phyloP scores from a whole-genome alignment of 2,797 vertebrate species.

The Paratrypauchen microcephalus region DNA sequence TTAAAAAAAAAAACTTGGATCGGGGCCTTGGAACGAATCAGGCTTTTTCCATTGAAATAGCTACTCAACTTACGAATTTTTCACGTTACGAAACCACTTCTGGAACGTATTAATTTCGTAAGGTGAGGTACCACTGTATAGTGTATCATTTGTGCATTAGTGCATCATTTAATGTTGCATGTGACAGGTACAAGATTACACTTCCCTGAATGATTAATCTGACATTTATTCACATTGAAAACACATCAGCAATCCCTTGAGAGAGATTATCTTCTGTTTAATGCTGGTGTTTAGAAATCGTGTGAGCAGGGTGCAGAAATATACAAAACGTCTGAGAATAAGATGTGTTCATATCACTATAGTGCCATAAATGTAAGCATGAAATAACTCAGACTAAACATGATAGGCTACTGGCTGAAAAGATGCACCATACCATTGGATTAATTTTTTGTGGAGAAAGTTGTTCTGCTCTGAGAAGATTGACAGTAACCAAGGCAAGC shows the following conservation, averaged over 20 bases:
- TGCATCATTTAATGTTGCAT: not conserved
- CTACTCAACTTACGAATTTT: no score
- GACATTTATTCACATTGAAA: not conserved
- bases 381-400: not conserved
- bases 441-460: conserved; percentile 17
- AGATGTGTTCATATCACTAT: not conserved
- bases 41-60: no score
- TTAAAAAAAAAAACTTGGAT: no score
- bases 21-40: no score
- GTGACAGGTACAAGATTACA: not conserved
- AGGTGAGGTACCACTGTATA: no score
- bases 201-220: not conserved
- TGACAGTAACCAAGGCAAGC: conserved; percentile 28
- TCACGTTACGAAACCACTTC: no score
- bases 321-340: not conserved
- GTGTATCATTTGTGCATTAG: no score
- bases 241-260: not conserved
- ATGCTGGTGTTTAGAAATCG: not conserved
- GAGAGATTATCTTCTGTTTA: not conserved
- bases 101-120: no score
- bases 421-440: not conserved
- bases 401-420: conserved; percentile 2
- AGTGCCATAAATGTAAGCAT: not conserved
- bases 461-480: conserved; percentile 16
- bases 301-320: not conserved